phyloP scores from a whole-genome alignment of 2,888 invertebrate species.

The Hyposoter dolosus region DNA sequence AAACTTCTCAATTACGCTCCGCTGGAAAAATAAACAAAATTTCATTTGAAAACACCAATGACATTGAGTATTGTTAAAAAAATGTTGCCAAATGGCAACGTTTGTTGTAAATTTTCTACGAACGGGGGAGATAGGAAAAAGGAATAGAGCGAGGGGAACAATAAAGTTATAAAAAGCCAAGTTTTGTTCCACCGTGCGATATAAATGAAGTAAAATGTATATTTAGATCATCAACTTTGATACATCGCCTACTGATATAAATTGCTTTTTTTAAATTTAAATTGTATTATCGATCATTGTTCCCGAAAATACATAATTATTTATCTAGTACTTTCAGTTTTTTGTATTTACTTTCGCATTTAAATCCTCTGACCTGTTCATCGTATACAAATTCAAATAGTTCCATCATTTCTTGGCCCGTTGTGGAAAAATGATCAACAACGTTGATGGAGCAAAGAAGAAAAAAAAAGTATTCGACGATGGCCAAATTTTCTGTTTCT shows the following conservation, averaged over 20 bases:
- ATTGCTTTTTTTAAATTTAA: conserved; percentile 56
- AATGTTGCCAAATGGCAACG: not conserved
- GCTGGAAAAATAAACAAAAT: conserved; percentile 91
- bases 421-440: conserved; percentile 11
- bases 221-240: conserved; percentile 55
- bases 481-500: not conserved
- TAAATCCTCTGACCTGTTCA: not conserved
- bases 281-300: conserved; percentile 49
- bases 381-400: not conserved
- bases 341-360: conserved; percentile 1
- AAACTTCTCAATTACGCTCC: conserved; percentile 99
- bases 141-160: not conserved
- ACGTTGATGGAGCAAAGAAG: not conserved
- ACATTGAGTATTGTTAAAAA: not conserved
- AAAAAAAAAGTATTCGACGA: not conserved
- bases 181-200: conserved; percentile 19
- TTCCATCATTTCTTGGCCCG: conserved; percentile 21
- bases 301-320: conserved; percentile 67
- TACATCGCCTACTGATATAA: conserved; percentile 63
- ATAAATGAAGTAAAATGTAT: conserved; percentile 55
- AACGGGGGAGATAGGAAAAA: not conserved
- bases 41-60: not conserved
- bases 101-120: not conserved
- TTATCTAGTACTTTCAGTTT: conserved; percentile 64
- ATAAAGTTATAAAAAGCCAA: not conserved